phyloP scores from a whole-genome alignment of 2,113 vertebrate species.

The Crotalus tigris region DNA sequence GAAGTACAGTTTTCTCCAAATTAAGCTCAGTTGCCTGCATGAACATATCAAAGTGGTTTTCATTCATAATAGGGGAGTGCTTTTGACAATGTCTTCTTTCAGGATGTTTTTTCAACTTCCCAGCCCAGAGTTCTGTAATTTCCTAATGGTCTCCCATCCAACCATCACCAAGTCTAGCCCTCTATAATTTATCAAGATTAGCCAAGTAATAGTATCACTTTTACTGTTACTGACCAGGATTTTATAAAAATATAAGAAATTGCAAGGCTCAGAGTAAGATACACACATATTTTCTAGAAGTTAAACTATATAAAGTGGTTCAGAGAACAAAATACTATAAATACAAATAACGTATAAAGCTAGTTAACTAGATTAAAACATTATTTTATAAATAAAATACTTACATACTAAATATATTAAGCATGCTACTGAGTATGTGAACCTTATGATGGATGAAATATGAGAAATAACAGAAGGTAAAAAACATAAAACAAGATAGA shows the following conservation, averaged over 20 bases:
- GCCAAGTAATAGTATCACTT: neutral
- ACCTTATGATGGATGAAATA: neutral
- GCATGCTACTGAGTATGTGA: neutral
- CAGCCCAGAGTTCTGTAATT: neutral
- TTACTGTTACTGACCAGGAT: neutral
- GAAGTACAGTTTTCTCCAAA: neutral
- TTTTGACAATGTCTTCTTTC: neutral
- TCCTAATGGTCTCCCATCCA: neutral
- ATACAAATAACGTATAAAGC: neutral
- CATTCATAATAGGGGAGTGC: neutral
- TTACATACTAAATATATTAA: neutral
- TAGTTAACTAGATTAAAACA: neutral
- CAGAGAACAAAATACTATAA: neutral
- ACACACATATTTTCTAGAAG: neutral
- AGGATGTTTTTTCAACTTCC: neutral
- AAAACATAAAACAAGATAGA: neutral
- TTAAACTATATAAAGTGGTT: neutral
- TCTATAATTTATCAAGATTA: neutral
- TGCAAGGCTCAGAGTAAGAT: neutral
- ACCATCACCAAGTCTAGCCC: neutral
- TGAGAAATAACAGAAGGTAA: neutral
- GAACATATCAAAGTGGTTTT: neutral
- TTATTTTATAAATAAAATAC: neutral
- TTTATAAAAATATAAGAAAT: neutral
- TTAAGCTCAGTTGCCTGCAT: neutral